Evolutionary conservation across 2,113 vertebrate species (phyloP).

Genomic region (Hippocampus guttulatus): DNA sequence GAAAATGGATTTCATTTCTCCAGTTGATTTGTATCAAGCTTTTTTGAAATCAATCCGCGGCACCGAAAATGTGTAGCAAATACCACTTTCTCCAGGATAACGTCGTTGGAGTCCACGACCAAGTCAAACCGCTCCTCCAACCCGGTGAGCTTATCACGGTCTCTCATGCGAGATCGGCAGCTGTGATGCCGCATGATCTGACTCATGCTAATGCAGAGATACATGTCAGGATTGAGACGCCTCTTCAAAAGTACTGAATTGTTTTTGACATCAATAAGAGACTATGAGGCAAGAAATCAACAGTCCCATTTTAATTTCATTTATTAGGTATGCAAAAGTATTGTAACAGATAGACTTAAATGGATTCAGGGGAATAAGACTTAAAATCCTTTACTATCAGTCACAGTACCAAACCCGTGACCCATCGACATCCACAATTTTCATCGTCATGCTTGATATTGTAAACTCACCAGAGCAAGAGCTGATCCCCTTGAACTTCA

Average conservation of each 20-base stretch:
- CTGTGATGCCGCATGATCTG: slow-evolving; percentile 90
- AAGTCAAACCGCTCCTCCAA: slow-evolving; percentile 91
- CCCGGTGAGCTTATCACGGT: slow-evolving; percentile 78
- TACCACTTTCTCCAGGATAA: slow-evolving; percentile 94
- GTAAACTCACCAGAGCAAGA: slow-evolving; percentile 80
- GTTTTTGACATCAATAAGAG: neutral
- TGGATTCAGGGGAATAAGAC: neutral
- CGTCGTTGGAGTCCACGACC: slow-evolving; percentile 89
- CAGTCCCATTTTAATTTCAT: neutral
- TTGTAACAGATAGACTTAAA: neutral
- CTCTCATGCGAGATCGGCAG: slow-evolving; percentile 80
- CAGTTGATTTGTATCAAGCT: slow-evolving; percentile 8
- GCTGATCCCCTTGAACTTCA: slow-evolving; percentile 77
- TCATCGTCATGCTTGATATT: neutral
- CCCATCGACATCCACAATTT: too few relatives aligned
- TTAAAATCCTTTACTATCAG: neutral
- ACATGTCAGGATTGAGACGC: neutral
- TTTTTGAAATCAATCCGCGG: neutral
- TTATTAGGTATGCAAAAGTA: neutral
- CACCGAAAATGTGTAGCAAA: slow-evolving; percentile 27
- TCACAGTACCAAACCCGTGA: neutral
- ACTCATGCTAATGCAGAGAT: slow-evolving; percentile 81
- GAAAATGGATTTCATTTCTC: slow-evolving; percentile 13
- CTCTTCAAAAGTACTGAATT: neutral
- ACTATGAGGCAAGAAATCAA: neutral